These are phyloP conservation scores for Nebria salina DNA, from an alignment of 2,888 invertebrate genomes.

Conservation along the genomic window DNA sequence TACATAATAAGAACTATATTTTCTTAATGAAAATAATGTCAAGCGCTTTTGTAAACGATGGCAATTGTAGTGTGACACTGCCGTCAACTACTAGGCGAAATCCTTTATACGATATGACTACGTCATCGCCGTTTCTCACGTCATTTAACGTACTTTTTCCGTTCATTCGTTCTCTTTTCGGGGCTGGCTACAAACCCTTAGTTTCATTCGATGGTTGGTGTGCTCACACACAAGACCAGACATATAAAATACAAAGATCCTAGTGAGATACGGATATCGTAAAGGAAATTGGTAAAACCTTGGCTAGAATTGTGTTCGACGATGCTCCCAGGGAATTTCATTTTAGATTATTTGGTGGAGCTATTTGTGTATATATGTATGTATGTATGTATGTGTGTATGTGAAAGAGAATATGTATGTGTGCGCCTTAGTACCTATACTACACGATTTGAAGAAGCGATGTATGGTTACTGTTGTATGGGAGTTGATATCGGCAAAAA, in stretches of 20 bases:
- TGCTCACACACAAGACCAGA: slow-evolving; percentile 18
- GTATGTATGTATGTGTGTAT: too few species aligned
- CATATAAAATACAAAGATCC: slow-evolving; percentile 45
- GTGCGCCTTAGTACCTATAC: neutral
- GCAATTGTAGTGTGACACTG: neutral
- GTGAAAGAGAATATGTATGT: neutral
- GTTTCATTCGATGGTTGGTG: slow-evolving; percentile 4
- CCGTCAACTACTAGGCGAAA: slow-evolving; percentile 2
- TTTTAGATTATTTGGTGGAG: slow-evolving; percentile 33
- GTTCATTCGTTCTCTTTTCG: neutral
- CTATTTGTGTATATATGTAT: neutral
- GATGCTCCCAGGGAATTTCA: slow-evolving; percentile 29
- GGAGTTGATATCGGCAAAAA: neutral
- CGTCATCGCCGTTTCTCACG: slow-evolving; percentile 37
- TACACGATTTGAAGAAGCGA: neutral
- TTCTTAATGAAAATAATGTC: too few species aligned
- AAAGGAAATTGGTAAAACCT: slow-evolving; percentile 44
- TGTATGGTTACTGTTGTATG: neutral
- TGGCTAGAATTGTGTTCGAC: slow-evolving; percentile 33
- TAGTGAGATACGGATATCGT: slow-evolving; percentile 42
- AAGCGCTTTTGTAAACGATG: neutral
- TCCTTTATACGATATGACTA: slow-evolving; percentile 35
- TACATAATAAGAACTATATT: too few species aligned
- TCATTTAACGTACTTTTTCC: slow-evolving; percentile 36
- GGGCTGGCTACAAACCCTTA: neutral